Evolutionary conservation across 2,888 invertebrate genomes (phyloP).

Genomic region (Heliconius erato): DNA sequence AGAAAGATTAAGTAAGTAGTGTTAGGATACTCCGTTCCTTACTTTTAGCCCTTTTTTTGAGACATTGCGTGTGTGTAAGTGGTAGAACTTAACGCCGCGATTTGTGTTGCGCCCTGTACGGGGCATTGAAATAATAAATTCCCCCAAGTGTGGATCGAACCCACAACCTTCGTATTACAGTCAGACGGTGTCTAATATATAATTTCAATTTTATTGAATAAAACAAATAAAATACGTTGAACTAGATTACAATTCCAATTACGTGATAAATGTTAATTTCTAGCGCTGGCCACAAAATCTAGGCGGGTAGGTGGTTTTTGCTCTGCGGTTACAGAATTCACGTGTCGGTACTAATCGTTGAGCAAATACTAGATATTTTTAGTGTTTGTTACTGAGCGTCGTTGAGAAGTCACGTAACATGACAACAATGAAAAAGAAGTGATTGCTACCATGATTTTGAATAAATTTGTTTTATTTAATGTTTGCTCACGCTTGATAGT

Average conservation of each 20-base stretch:
- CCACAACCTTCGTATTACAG: neutral
- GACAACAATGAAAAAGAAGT: slow-evolving; percentile 1
- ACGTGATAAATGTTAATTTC: slow-evolving; percentile 36
- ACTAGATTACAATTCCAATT: slow-evolving; percentile 39
- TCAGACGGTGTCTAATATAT: neutral
- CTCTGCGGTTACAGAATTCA: slow-evolving; percentile 42
- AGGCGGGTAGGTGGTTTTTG: slow-evolving; percentile 38
- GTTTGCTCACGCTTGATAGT: neutral
- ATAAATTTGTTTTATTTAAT: neutral
- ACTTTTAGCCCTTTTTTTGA: no score
- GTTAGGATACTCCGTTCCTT: no score
- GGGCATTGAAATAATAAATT: no score
- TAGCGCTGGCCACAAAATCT: slow-evolving; percentile 38
- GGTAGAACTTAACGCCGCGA: no score
- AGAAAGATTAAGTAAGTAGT: no score
- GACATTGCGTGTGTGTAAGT: no score
- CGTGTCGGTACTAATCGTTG: slow-evolving; percentile 42
- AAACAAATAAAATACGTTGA: slow-evolving; percentile 34
- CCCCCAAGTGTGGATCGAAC: neutral
- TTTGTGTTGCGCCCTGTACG: no score
- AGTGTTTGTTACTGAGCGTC: slow-evolving; percentile 34
- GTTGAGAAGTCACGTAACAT: slow-evolving; percentile 1
- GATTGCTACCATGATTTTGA: neutral
- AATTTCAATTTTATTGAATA: slow-evolving; percentile 13
- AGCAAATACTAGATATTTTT: slow-evolving; percentile 46